These are phyloP conservation scores for Brenthis ino DNA, from an alignment of 2,888 invertebrate species.

Conservation along the genomic window DNA sequence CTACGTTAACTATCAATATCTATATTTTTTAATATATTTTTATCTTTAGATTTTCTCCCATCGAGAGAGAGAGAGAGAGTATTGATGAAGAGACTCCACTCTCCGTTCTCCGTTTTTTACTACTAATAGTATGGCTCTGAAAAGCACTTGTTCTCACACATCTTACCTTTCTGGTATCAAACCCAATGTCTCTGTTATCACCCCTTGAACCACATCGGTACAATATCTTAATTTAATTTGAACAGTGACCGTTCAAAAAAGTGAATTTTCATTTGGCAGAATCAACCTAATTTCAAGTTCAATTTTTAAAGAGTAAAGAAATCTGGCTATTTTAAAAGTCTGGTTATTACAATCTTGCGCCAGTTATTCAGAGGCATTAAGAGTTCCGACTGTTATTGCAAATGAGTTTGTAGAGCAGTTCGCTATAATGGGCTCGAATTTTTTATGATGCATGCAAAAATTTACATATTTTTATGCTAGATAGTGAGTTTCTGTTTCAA, in stretches of 20 bases:
- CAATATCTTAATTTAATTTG: not conserved
- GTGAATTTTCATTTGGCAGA: constrained; percentile 3
- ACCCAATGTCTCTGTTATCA: no score
- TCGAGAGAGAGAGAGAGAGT: not conserved
- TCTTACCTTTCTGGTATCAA: no score
- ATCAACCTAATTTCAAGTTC: constrained; percentile 14
- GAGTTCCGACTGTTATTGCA: constrained; percentile 36
- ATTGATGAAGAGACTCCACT: not conserved
- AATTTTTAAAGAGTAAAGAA: constrained; percentile 24
- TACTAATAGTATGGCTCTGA: no score
- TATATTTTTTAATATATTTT: no score
- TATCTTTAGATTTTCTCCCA: not conserved
- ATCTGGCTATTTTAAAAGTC: constrained; percentile 15
- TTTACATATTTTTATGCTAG: constrained; percentile 17
- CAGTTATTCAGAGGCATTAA: constrained; percentile 24
- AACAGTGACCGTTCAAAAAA: not conserved
- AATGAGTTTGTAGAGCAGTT: constrained; percentile 36
- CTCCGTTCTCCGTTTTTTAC: no score
- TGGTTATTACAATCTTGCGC: constrained; percentile 27
- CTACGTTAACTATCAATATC: no score
- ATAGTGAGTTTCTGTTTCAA: no score
- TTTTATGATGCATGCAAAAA: constrained; percentile 24
- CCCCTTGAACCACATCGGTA: not conserved
- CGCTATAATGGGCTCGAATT: constrained; percentile 19
- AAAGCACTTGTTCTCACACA: no score